phyloP scores from a whole-genome alignment of 1,140 invertebrate genomes.

The Drosophila takahashii region DNA sequence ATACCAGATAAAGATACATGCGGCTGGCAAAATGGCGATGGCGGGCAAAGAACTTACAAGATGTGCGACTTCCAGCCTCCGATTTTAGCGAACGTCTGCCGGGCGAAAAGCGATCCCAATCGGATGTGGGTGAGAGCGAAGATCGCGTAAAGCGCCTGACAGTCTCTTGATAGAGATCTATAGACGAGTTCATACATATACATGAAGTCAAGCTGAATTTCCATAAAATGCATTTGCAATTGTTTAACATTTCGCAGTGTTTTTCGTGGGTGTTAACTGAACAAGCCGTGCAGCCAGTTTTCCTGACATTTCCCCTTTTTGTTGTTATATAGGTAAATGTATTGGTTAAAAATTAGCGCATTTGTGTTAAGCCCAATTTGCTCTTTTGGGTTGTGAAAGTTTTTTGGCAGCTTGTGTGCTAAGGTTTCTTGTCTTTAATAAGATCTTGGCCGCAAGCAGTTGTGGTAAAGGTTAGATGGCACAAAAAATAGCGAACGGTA shows the following conservation, averaged over 20 bases:
- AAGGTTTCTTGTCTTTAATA: conserved; percentile 58
- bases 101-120: conserved; percentile 80
- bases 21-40: conserved; percentile 6
- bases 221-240: conserved; percentile 42
- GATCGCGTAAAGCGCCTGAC: conserved; percentile 83
- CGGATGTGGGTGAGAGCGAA: conserved; percentile 82
- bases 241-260: conserved; percentile 29
- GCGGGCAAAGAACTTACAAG: conserved; percentile 70
- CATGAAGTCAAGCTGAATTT: conserved; percentile 28
- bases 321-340: conserved; percentile 31
- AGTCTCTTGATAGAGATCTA: conserved; percentile 84
- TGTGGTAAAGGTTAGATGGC: conserved; percentile 58
- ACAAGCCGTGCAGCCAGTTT: conserved; percentile 32
- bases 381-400: conserved; percentile 66
- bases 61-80: conserved; percentile 73
- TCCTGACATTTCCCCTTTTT: conserved; percentile 42
- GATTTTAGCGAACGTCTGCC: conserved; percentile 74
- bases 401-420: conserved; percentile 42
- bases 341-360: conserved; percentile 75
- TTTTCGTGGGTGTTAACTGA: conserved; percentile 55
- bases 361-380: conserved; percentile 71
- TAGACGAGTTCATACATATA: conserved; percentile 23
- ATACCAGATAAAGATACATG: conserved; percentile 38
- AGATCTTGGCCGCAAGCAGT: conserved; percentile 72
- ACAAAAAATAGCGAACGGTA: conserved; percentile 38